Evolutionary conservation across 2,797 vertebrate genomes (phyloP), one percentile per base, ranked within the genome.

Genomic region (Fundulus diaphanus): DNA sequence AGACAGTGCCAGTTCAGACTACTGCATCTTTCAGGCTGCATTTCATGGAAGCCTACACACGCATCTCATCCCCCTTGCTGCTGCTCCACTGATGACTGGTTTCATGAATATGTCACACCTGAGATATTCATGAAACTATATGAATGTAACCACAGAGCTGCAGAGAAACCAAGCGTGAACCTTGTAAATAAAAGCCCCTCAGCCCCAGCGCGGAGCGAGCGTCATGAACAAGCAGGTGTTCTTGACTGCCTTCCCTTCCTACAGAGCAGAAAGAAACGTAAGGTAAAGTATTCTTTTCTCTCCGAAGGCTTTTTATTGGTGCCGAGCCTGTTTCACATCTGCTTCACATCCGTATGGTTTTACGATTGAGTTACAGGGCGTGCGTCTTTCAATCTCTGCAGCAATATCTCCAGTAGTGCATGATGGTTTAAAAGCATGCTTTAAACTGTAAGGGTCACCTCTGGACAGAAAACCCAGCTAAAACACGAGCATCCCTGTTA

Each of bases 61-160:
- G 80, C 79, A 79, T 76, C 75, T 85, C 80, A 79, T 85, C 83
- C 76, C 79, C 72, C 42, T 12, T 49, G 57, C 71, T 24, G 70
- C 86, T 73, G 83, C 79, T 78, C 44, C 40, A 77, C 80, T 81
- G 85, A 84, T 80, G 81, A 90, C 82, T 79, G 71, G 80, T 76
- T 85, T 79, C 80, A 88, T 87, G 86, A 89, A 84, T 87, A 88
- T 79, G 81, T 80, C 76, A 82, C 18, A 46, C 70, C 27, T 75
- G 83, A 78, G 57, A 77, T 81, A 86, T 82, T 77, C 79, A 80
- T 78, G 72, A 82, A 77, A 81, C 66, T 40, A 68, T 70, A 70
- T 59, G 67, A 70, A 73, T 76, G 73, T 72, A 73, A 76, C 49
- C 68, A 71, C 72, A 78, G 76, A 79, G 67, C 71, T 75, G 67